Base-by-base conservation (phyloP, 2,888 invertebrate genomes). In the Dexiosoma caninum region DNA sequence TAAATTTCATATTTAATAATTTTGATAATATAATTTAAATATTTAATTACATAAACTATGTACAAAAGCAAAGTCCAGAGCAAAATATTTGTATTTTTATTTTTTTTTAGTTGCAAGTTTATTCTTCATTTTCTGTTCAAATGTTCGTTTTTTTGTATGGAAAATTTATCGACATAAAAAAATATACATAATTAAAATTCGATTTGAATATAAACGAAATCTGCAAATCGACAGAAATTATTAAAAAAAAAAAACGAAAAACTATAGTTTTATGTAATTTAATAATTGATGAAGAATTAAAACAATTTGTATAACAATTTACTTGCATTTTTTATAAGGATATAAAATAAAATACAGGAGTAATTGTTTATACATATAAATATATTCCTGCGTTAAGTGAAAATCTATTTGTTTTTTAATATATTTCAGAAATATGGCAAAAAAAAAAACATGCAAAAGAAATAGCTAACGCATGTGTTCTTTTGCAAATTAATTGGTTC, bases 261-360 rank as follows among this genome's bases (percentile, higher is more conserved):
- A 51, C n/a, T 21, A 53, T 30, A 70, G 57, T 69, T 44, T 49
- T 70, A 60, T 57, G 19, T 81, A 77, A 62, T 55, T 64, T 51
- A 78, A 72, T 53, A 67, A 67, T 66, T 69, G 53, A 66, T 69
- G 42, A 78, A 72, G 10, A 60, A 40, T 19, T 37, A 69, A 60
- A 53, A 72, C 51, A 81, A 76, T 74, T 83, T 82, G 82, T 82
- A 44, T 62, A 78, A 78, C 82, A 82, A 82, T 82, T 80, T 75
- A 76, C 71, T 75, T 75, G 82, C 76, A 76, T 76, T 82, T 82
- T 78, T 82, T 78, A 76, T 80, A 80, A 80, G 57, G 42, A 67
- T 60, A 74, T 62, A 71, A 75, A 53, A 75, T 57, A 32, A 37
- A 59, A 66, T 27, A 21, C n/a, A n/a, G 2, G 21, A 21, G 10